Conservation (phyloP, 2,113 vertebrate genomes). For the Turdus rufiventris region DNA sequence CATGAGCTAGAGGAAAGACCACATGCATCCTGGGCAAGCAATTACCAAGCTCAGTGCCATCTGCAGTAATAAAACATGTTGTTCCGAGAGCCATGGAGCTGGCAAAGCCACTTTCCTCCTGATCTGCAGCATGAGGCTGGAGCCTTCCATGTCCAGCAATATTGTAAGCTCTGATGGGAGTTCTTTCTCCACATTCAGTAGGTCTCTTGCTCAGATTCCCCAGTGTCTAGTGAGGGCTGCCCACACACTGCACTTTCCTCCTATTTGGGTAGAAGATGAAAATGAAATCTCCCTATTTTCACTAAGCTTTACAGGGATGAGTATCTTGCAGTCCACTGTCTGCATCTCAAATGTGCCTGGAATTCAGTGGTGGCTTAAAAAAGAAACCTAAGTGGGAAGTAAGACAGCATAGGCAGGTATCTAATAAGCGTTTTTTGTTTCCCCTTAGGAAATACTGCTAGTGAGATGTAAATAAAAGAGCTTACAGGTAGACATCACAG, state of each 20-base stretch:
- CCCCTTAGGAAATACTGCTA: not conserved
- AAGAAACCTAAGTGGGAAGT: not conserved
- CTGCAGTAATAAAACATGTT: not conserved
- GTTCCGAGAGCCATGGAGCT: not conserved
- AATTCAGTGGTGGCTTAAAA: not conserved
- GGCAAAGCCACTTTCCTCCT: not conserved
- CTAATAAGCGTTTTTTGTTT: not conserved
- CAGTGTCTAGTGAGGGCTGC: not conserved
- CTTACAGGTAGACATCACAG: not conserved
- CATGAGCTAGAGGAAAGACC: not conserved
- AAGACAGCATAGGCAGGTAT: not conserved
- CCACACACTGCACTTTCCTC: not conserved
- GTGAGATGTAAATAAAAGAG: conserved; percentile 16
- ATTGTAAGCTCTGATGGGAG: not conserved
- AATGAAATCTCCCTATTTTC: not conserved
- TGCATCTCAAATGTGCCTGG: not conserved
- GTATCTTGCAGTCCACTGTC: not conserved
- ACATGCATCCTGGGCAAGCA: conserved; percentile 14
- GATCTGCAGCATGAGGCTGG: not conserved
- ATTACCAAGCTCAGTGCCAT: conserved; percentile 39
- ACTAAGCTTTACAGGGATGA: not conserved
- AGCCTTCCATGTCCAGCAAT: not conserved
- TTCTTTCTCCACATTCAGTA: not conserved
- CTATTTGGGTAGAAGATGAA: not conserved
- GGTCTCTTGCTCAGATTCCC: not conserved